phyloP scores from a whole-genome alignment of 1,140 invertebrate species.

The Helicoverpa zea region DNA sequence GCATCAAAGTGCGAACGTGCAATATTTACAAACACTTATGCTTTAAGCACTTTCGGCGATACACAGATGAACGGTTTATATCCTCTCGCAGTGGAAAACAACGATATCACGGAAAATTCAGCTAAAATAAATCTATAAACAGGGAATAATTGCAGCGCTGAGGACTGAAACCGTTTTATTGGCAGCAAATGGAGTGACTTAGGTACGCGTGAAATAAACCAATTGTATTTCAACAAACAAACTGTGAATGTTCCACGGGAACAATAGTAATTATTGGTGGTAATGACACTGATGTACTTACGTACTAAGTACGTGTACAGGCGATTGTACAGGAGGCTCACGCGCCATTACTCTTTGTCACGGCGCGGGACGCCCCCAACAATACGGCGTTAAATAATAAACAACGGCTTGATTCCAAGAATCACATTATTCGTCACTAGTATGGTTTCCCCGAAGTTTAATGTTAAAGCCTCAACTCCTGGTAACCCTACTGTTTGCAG shows the following conservation, averaged over 20 bases:
- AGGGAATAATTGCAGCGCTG: not conserved
- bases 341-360: conserved; percentile 51
- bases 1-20: conserved; percentile 36
- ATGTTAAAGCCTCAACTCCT: conserved; percentile 11
- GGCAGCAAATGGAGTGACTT: not conserved
- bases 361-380: conserved; percentile 34
- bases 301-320: conserved; percentile 43
- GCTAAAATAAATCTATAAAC: conserved; percentile 32
- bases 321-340: conserved; percentile 47
- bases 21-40: conserved; percentile 41
- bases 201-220: not conserved
- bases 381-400: conserved; percentile 57
- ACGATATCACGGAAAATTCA: conserved; percentile 22
- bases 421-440: conserved; percentile 27
- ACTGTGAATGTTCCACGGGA: not conserved
- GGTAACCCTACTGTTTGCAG: not conserved
- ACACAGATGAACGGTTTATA: conserved; percentile 39
- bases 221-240: not conserved
- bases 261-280: conserved; percentile 45
- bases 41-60: conserved; percentile 31
- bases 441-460: conserved; percentile 30
- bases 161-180: conserved; percentile 14
- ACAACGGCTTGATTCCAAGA: conserved; percentile 53
- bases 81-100: conserved; percentile 3
- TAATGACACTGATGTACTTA: conserved; percentile 59